Evolutionary conservation across 2,797 vertebrate genomes (phyloP).

Genomic region (Tokudaia muenninki): DNA sequence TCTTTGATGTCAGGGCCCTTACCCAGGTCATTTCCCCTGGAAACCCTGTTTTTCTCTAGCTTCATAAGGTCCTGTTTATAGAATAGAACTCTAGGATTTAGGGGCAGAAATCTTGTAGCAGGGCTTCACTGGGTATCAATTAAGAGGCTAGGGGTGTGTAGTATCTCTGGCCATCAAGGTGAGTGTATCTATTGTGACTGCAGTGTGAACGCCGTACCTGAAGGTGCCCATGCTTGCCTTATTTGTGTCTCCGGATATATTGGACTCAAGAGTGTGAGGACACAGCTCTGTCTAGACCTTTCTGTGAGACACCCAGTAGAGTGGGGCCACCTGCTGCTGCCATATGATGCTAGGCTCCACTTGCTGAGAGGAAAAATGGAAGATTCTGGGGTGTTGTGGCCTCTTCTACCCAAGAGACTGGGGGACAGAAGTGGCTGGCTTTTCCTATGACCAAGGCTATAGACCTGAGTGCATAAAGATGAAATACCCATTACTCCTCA

Average conservation of each 20-base stretch:
- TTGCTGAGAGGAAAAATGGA: too few relatives aligned
- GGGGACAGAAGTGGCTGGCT: not conserved
- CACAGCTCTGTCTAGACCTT: not conserved
- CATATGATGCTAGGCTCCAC: fast-evolving
- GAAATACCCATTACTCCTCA: fast-evolving
- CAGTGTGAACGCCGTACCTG: fast-evolving
- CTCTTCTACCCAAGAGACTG: not conserved
- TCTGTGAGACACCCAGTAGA: fast-evolving
- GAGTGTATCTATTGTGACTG: fast-evolving
- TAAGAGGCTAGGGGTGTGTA: fast-evolving
- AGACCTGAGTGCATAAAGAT: not conserved
- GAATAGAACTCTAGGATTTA: fast-evolving
- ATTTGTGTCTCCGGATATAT: not conserved
- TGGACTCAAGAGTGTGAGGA: not conserved
- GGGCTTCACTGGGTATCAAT: fast-evolving
- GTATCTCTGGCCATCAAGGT: fast-evolving
- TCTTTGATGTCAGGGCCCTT: fast-evolving
- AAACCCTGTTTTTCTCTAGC: fast-evolving
- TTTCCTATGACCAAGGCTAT: fast-evolving
- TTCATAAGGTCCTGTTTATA: fast-evolving
- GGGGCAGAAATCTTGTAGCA: not conserved
- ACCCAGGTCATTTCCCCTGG: too few relatives aligned
- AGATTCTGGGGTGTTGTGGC: fast-evolving
- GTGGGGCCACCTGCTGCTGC: fast-evolving
- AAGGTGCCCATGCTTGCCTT: fast-evolving